Base-by-base conservation (phyloP, 2,797 vertebrate species). In the Centropyge bicolor region DNA sequence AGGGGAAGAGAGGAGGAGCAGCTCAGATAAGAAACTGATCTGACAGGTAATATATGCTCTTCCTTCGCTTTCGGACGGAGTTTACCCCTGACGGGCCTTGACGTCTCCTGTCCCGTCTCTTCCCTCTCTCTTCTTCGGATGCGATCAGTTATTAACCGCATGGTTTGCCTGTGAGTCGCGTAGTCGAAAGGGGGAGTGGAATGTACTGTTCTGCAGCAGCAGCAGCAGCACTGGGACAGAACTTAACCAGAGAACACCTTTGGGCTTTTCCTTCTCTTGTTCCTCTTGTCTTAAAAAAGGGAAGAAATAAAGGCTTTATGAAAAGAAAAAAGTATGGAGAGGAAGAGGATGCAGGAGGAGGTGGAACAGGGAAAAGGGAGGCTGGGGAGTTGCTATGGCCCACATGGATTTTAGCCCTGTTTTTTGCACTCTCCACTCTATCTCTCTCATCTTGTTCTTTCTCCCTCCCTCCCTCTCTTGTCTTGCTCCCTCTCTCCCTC, bases 31-130 rank as follows among this genome's bases (percentile, higher is more conserved):
- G 91, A 95, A 91, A 94, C 94, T 94, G 95, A 95, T 89, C 95
- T 94, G 93, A 95, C 96, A 98, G 97, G 97, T 97, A 97, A 98
- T 87, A 95, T 92, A 95, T 90, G 91, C 89, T 92, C 88, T 91
- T 91, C 86, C 86, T 86, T 88, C 80, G 89, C 88, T 90, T 92
- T 92, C 62, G 89, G 92, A 94, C 46, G 78, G 93, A 94, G 92
- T 95, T 95, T 87, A 89, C 88, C 88, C 86, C 85, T 82, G 88
- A 91, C 72, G 83, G 86, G 92, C 86, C 86, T 85, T 92, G 90
- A 86, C 82, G 81, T 87, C 90, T 86, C 74, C 71, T 65, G 80
- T 87, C 91, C 89, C 60, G 82, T 90, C 83, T 84, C 87, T 84
- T 80, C 80, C 80, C 74, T 82, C 85, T 82, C 83, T 89, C 88